Percentiles rank a stretch among this genome's conserved stretches.
Conservation (phyloP, 1,140 invertebrate species). For the Bombus sibiricus region DNA sequence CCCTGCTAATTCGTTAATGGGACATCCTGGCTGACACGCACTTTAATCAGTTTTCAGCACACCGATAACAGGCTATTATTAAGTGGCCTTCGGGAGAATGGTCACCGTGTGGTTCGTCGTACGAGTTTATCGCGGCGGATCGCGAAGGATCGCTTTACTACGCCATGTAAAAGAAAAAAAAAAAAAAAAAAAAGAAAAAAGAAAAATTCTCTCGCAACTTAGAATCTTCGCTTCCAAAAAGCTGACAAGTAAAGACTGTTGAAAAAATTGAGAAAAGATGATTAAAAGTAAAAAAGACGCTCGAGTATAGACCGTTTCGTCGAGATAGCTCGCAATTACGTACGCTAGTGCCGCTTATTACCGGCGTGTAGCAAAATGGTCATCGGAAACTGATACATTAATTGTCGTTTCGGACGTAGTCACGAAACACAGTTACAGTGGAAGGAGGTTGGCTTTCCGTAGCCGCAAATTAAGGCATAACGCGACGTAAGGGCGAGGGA, state of each 20-base stretch:
- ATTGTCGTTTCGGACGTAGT: not conserved
- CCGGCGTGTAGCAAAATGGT: not conserved
- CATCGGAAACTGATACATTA: constrained; percentile 1
- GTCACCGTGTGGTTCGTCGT: constrained; percentile 26
- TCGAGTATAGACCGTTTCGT: not conserved
- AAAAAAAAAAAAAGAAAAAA: too few species aligned
- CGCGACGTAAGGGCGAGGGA: not conserved
- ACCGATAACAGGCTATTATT: constrained; percentile 63
- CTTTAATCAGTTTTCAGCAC: constrained; percentile 62
- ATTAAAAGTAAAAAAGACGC: not conserved
- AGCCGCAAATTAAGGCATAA: constrained; percentile 66
- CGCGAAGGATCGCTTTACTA: constrained; percentile 1
- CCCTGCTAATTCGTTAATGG: constrained; percentile 67
- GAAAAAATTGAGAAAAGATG: not conserved
- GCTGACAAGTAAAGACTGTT: too few species aligned
- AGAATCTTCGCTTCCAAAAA: not conserved
- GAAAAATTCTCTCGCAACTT: not conserved
- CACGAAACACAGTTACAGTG: not conserved
- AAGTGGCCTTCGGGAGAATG: constrained; percentile 59
- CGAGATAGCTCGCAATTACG: not conserved
- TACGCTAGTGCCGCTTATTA: not conserved
- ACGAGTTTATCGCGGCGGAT: constrained; percentile 31
- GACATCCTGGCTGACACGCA: constrained; percentile 58
- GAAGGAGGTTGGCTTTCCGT: not conserved
- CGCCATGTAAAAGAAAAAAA: not conserved